These are phyloP conservation scores for Kryptolebias ocellatus DNA, from an alignment of 2,797 vertebrate species.

Conservation along the genomic window DNA sequence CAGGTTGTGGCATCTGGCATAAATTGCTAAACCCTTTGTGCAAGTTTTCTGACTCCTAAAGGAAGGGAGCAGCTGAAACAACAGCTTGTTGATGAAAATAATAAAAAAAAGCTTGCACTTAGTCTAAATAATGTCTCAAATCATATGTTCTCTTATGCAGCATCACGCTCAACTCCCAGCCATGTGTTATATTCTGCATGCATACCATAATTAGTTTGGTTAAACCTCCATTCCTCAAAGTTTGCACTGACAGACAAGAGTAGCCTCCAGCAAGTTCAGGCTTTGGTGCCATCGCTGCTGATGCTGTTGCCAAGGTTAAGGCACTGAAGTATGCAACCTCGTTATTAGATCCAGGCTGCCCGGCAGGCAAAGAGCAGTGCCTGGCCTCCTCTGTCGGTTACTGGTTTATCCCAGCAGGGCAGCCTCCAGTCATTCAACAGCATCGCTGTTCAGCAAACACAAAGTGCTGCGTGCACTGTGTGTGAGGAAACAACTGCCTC, in stretches of 20 bases:
- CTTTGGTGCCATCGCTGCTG: conserved; percentile 21
- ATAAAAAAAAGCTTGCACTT: conserved; percentile 51
- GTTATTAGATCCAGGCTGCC: conserved; percentile 61
- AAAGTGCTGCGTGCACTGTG: conserved; percentile 32
- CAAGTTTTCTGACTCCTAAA: too few relatives aligned
- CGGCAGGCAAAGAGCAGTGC: conserved; percentile 47
- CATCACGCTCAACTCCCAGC: conserved; percentile 21
- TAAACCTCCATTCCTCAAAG: conserved; percentile 21
- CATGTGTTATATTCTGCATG: conserved; percentile 17
- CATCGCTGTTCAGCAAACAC: conserved; percentile 41
- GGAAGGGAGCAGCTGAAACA: too few relatives aligned
- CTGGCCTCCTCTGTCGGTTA: conserved; percentile 40
- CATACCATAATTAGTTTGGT: conserved; percentile 10
- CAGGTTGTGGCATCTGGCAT: too few relatives aligned
- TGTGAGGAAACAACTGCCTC: conserved; percentile 28
- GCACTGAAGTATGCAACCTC: conserved; percentile 58
- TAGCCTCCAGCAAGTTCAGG: conserved; percentile 22
- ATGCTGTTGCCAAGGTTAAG: conserved; percentile 54
- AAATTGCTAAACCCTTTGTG: too few relatives aligned
- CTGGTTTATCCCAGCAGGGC: conserved; percentile 50
- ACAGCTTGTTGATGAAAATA: conserved; percentile 43
- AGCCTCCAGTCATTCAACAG: conserved; percentile 61
- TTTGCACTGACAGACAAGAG: conserved; percentile 2
- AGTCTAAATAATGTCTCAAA: conserved; percentile 36
- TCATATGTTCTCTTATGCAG: conserved; percentile 12